A percentile compares a stretch with the other conserved stretches of the same genome.
Conservation (phyloP, 2,888 invertebrate species). For the Drosophila kanekoi region DNA sequence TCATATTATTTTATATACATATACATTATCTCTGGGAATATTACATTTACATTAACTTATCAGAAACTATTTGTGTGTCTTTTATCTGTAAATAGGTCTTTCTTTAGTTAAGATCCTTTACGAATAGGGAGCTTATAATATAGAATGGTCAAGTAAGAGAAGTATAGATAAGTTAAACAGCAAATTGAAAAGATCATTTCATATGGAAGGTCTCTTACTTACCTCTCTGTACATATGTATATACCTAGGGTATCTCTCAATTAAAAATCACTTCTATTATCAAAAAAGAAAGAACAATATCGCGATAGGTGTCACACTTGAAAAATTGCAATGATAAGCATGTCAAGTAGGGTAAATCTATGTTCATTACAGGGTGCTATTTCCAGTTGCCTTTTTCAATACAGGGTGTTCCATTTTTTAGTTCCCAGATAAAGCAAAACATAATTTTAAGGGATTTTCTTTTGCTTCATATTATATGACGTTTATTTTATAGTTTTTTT, state of each 20-base stretch:
- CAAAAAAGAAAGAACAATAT: too few relatives aligned
- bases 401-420: neutral
- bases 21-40: too few relatives aligned
- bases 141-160: too few relatives aligned
- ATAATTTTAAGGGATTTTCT: neutral
- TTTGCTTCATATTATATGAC: slow-evolving; percentile 51
- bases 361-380: slow-evolving; percentile 5
- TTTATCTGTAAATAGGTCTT: too few relatives aligned
- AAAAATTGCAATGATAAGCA: slow-evolving; percentile 17
- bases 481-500: slow-evolving; percentile 56
- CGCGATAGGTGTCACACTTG: slow-evolving; percentile 14
- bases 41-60: too few relatives aligned
- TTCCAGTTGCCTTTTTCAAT: neutral
- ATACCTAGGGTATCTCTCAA: neutral
- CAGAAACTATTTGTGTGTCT: too few relatives aligned
- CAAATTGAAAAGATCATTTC: neutral
- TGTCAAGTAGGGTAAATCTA: neutral
- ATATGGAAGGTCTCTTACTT: neutral
- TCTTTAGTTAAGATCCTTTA: too few relatives aligned
- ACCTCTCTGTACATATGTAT: neutral
- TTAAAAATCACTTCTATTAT: neutral
- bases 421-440: neutral
- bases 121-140: too few relatives aligned
- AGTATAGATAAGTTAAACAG: too few relatives aligned
- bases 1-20: too few relatives aligned